Evolutionary conservation across 2,113 vertebrate species (phyloP).

Genomic region (Scalopus aquaticus): DNA sequence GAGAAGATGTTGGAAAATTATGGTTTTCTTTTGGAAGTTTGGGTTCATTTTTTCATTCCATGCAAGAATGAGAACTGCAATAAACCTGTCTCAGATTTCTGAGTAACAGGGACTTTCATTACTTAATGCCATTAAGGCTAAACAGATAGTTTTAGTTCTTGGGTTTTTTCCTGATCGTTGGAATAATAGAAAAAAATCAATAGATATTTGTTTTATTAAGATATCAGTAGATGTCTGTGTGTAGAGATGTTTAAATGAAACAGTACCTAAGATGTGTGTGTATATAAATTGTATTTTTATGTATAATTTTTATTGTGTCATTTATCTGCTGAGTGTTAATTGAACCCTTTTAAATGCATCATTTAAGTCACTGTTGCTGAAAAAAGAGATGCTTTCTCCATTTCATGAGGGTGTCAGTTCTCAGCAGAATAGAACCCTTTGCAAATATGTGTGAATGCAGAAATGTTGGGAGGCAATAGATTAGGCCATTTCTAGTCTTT

Average conservation of each 20-base stretch:
- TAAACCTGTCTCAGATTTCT: slow-evolving; percentile 57
- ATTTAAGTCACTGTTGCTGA: background rate
- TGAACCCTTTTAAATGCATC: background rate
- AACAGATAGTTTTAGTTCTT: slow-evolving; percentile 22
- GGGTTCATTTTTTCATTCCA: slow-evolving; percentile 60
- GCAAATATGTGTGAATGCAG: background rate
- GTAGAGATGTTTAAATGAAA: slow-evolving; percentile 41
- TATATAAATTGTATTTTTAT: background rate
- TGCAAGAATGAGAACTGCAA: slow-evolving; percentile 36
- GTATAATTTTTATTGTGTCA: background rate
- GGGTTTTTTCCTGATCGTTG: slow-evolving; percentile 28
- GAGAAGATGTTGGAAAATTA: slow-evolving; percentile 61
- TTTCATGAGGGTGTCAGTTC: background rate
- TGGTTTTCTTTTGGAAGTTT: slow-evolving; percentile 65
- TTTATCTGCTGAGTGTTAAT: background rate
- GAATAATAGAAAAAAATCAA: slow-evolving; percentile 66
- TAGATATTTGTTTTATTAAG: slow-evolving; percentile 58
- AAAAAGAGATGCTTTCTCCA: background rate
- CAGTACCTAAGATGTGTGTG: background rate
- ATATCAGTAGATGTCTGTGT: slow-evolving; percentile 52
- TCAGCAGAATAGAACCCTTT: background rate
- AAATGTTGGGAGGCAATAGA: background rate
- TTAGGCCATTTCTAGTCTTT: background rate
- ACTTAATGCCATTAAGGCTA: slow-evolving; percentile 41
- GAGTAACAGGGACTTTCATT: slow-evolving; percentile 63